Conservation (phyloP, 2,797 vertebrate genomes). For the Eulemur rubriventer region DNA sequence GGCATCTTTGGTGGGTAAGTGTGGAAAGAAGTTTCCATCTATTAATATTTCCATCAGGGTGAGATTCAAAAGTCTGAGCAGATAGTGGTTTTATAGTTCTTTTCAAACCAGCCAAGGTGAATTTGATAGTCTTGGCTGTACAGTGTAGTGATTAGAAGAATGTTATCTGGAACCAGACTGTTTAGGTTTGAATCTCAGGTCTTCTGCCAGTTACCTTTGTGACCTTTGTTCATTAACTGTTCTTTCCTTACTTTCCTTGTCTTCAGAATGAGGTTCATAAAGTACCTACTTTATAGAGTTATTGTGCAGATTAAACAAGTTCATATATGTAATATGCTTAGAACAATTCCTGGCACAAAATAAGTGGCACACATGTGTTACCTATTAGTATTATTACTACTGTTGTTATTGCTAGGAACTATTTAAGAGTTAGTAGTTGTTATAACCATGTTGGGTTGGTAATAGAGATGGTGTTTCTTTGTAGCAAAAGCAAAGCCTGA, state of each 20-base stretch:
- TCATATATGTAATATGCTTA: background rate
- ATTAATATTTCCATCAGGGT: background rate
- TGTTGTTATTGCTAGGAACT: background rate
- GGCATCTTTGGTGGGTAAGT: background rate
- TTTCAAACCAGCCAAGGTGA: background rate
- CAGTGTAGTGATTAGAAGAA: background rate
- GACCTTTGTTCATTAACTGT: slow-evolving; percentile 8
- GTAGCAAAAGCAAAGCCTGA: background rate
- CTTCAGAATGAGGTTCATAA: background rate
- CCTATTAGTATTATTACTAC: background rate
- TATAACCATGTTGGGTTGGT: background rate
- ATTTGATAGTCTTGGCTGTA: background rate
- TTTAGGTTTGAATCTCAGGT: background rate
- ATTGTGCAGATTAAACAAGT: background rate
- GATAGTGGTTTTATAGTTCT: background rate
- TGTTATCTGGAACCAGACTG: background rate
- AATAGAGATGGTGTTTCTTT: slow-evolving; percentile 5
- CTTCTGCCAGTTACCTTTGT: background rate
- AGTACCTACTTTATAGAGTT: background rate
- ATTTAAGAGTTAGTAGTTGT: background rate
- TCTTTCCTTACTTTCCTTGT: background rate
- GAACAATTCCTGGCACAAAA: background rate
- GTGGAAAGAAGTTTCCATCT: background rate
- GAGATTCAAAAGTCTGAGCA: background rate
- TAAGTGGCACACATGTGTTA: background rate